Percentiles rank a stretch among this genome's conserved stretches.
phyloP scores from a whole-genome alignment of 1,140 invertebrate genomes.

The Pseudomyrmex gracilis region DNA sequence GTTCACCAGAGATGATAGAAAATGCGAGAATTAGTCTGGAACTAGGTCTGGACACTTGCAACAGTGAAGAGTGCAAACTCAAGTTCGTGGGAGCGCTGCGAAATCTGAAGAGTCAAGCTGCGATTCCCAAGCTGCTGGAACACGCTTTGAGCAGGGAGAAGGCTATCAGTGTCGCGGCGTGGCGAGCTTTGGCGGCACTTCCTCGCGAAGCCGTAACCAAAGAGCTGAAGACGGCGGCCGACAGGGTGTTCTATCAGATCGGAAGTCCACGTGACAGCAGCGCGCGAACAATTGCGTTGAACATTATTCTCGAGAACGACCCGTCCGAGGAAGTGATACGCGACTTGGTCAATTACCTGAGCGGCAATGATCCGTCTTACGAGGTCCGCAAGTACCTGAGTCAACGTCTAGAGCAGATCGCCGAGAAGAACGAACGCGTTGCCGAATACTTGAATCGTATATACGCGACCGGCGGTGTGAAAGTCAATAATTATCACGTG shows the following conservation, averaged over 20 bases:
- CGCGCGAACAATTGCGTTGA: conserved; percentile 89
- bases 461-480: conserved; percentile 78
- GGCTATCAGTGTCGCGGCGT: conserved; percentile 87
- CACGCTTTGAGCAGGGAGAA: conserved; percentile 85
- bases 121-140: conserved; percentile 87
- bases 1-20: conserved; percentile 74
- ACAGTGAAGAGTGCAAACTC: conserved; percentile 86
- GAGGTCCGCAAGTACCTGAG: conserved; percentile 90
- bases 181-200: conserved; percentile 88
- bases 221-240: conserved; percentile 84
- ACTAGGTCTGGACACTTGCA: conserved; percentile 86
- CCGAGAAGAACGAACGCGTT: conserved; percentile 85
- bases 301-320: conserved; percentile 89
- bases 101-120: conserved; percentile 87
- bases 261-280: conserved; percentile 89
- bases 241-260: conserved; percentile 89
- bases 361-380: conserved; percentile 86
- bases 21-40: conserved; percentile 85
- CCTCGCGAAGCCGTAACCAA: conserved; percentile 81
- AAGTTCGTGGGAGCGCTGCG: conserved; percentile 89
- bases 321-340: conserved; percentile 86
- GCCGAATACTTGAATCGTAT: conserved; percentile 81
- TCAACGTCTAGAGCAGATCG: conserved; percentile 88
- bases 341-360: conserved; percentile 87
- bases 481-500: conserved; percentile 89